Conservation (phyloP, 1,140 invertebrate species). For the Asobara japonica region DNA sequence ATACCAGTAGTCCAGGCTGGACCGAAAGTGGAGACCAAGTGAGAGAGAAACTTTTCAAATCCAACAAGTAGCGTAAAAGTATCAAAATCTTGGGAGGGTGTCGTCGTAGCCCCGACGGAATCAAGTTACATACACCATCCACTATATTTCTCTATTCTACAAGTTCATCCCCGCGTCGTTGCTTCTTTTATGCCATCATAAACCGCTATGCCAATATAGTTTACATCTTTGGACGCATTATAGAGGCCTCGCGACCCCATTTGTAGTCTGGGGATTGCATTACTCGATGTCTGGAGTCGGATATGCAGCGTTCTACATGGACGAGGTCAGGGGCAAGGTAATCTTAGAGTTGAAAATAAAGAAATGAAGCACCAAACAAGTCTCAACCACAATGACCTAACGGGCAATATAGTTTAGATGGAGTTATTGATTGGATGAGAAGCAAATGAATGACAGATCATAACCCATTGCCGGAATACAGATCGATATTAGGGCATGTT, state of each 20-base stretch:
- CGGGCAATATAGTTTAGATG: conserved; percentile 29
- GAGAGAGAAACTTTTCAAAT: background rate
- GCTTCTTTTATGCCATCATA: conserved; percentile 38
- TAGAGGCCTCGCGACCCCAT: background rate
- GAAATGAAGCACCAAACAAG: conserved; percentile 31
- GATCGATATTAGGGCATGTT: conserved; percentile 44
- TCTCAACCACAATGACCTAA: background rate
- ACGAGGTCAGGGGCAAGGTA: conserved; percentile 37
- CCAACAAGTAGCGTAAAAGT: background rate
- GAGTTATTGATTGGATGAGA: background rate
- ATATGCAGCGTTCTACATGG: conserved; percentile 23
- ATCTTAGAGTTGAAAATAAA: conserved; percentile 48
- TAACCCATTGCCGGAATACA: conserved; percentile 49
- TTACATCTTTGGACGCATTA: conserved; percentile 34
- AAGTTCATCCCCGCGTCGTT: conserved; percentile 15
- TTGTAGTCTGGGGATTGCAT: conserved; percentile 31
- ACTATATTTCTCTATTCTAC: background rate
- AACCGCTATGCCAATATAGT: conserved; percentile 38
- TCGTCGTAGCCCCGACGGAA: background rate
- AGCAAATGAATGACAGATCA: conserved; percentile 49
- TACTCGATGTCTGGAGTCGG: background rate
- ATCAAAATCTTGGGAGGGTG: background rate
- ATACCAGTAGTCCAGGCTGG: background rate
- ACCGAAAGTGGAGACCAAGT: background rate
- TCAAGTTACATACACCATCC: background rate